phyloP scores from a whole-genome alignment of 2,888 invertebrate genomes.

The Stictocephala bisonia region DNA sequence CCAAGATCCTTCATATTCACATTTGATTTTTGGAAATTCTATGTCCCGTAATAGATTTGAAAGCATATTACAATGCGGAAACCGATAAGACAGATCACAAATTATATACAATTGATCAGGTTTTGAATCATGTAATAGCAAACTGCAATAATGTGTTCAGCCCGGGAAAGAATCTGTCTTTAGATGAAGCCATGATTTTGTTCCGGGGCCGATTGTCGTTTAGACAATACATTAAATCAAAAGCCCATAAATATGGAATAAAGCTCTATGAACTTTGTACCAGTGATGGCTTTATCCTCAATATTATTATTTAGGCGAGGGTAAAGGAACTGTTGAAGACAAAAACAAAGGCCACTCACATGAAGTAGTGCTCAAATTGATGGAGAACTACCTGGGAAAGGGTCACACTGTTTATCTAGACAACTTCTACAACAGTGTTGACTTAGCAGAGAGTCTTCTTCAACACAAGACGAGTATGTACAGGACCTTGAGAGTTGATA shows the following conservation, averaged over 20 bases:
- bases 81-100: constrained; percentile 18
- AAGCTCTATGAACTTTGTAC: constrained; percentile 34
- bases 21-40: constrained; percentile 12
- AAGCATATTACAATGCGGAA: constrained; percentile 29
- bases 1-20: background rate
- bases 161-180: constrained; percentile 19
- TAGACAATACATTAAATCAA: constrained; percentile 21
- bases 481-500: constrained; percentile 3
- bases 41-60: constrained; percentile 30
- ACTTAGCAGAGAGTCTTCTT: background rate
- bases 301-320: constrained; percentile 18
- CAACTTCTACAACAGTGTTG: constrained; percentile 26
- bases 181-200: constrained; percentile 22
- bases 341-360: background rate
- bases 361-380: background rate
- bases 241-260: constrained; percentile 36
- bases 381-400: constrained; percentile 2
- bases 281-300: constrained; percentile 19
- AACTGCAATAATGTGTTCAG: constrained; percentile 20
- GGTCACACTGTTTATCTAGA: constrained; percentile 7
- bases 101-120: constrained; percentile 11
- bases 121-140: constrained; percentile 28
- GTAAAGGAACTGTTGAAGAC: constrained; percentile 19
- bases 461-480: background rate
- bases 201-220: constrained; percentile 15